A percentile compares a stretch with the other conserved stretches of the same genome.
These are phyloP conservation scores for Misgurnus mizolepis DNA, from an alignment of 2,113 vertebrate genomes.

Conservation along the genomic window DNA sequence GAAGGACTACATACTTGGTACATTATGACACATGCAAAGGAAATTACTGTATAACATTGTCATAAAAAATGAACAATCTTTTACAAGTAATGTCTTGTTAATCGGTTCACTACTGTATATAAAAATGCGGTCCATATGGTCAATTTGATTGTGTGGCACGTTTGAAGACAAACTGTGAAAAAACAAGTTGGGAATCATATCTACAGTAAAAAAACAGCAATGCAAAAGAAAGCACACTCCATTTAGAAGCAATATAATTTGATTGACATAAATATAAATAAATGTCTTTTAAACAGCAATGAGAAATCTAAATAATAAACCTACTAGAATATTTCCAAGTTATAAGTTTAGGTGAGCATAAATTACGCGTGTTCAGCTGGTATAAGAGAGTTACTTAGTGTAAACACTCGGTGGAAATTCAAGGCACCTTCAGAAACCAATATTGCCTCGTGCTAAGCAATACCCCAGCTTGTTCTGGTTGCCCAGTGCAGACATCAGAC, in stretches of 20 bases:
- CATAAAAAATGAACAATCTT: background rate
- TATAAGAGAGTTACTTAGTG: background rate
- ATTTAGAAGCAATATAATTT: background rate
- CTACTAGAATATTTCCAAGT: no score
- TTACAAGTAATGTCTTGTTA: no score
- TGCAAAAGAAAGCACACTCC: no score
- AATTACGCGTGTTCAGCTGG: conserved; percentile 5
- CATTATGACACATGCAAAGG: background rate
- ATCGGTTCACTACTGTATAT: no score
- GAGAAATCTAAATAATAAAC: background rate
- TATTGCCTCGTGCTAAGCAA: conserved; percentile 77
- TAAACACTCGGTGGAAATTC: background rate
- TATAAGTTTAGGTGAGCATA: background rate
- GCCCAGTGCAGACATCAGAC: conserved; percentile 77
- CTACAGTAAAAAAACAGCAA: no score
- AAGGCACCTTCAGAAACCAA: conserved; percentile 75
- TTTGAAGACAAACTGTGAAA: no score
- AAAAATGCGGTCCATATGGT: no score
- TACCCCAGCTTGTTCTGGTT: conserved; percentile 84
- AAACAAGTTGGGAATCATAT: no score
- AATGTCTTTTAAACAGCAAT: background rate
- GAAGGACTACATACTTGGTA: background rate
- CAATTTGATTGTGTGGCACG: no score
- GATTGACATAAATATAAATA: background rate
- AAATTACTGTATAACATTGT: background rate